Evolutionary conservation across 2,797 vertebrate genomes (phyloP), one percentile per base, ranked within the genome.

Genomic region (Neosilurus mollespiculum): DNA sequence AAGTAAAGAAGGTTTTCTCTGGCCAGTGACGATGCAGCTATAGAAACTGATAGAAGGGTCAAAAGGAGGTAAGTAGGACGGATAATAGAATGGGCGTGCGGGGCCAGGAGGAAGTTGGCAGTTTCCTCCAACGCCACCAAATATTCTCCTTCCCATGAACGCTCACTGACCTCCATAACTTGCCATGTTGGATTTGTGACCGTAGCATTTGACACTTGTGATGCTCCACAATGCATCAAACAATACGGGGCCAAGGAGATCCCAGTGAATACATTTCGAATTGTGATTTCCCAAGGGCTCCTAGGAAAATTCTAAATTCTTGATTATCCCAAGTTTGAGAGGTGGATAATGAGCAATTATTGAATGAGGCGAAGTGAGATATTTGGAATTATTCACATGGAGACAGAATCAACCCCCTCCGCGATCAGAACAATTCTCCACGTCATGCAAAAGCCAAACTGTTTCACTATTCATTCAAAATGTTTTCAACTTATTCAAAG

Each of bases 141-240:
- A 80, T 73, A 83, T 73, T 86, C 86, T 78, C 88, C 88, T 94
- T 94, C 92, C 90, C 91, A 93, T 91, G 92, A 93, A 93, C 92
- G 90, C 78, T 78, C 86, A 82, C 75, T 88, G 89, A 91, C 92
- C 91, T 91, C 79, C 71, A 65, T 80, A 84, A 86, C 69, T 86
- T 82, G 18, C 20, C 66, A 78, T 85, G 59, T 87, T 58, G 72
- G 84, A 86, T 26, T 37, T 59, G 72, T 81, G 89, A 89, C 87
- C 79, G 69, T 53, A 66, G 78, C 87, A 90, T 86, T 78, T 64
- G 78, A 84, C 80, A 85, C 18, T 24, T 56, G 18, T 12, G 51
- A 11, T 56, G 53, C 53, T 73, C 26, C 24, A 34, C 11, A 73
- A 34, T 56, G 16, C 71, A 34, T 3, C 51, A 8, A 51, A 71